Percentiles rank a stretch among this genome's conserved stretches.
Evolutionary conservation across 2,113 vertebrate genomes (phyloP).

Genomic region (Podocnemis expansa): DNA sequence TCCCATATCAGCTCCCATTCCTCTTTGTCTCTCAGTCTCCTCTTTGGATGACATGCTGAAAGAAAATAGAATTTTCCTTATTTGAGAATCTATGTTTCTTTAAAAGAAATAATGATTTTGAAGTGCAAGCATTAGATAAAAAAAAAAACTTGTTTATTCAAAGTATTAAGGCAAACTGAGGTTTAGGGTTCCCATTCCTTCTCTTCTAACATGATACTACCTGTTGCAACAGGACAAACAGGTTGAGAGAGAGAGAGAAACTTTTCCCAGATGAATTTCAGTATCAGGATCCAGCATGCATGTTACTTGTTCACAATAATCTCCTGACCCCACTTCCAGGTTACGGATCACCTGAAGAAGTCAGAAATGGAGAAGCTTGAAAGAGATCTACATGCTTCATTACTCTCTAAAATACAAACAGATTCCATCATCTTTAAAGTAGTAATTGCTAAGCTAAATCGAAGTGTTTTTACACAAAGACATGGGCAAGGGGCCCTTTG

Average conservation of each 20-base stretch:
- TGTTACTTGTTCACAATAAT: neutral
- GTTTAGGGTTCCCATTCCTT: constrained; percentile 23
- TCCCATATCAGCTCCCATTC: neutral
- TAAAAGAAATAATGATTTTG: constrained; percentile 10
- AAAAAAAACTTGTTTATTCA: constrained; percentile 26
- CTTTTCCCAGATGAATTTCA: neutral
- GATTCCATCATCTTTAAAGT: neutral
- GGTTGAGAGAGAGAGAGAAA: constrained; percentile 1
- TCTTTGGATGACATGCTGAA: constrained; percentile 13
- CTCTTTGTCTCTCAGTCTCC: no score
- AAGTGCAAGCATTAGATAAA: constrained; percentile 36
- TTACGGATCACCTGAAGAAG: constrained; percentile 37
- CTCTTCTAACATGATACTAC: neutral
- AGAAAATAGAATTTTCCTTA: neutral
- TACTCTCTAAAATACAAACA: neutral
- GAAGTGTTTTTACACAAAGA: constrained; percentile 38
- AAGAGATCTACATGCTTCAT: neutral
- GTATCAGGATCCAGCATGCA: neutral
- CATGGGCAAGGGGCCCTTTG: constrained; percentile 21
- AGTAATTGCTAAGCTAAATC: constrained; percentile 28
- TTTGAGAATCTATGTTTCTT: neutral
- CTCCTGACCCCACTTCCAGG: neutral
- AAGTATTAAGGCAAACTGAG: neutral
- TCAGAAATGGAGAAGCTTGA: neutral
- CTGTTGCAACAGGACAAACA: neutral